phyloP scores from a whole-genome alignment of 2,113 vertebrate species.

The Nothobranchius kuhntae region DNA sequence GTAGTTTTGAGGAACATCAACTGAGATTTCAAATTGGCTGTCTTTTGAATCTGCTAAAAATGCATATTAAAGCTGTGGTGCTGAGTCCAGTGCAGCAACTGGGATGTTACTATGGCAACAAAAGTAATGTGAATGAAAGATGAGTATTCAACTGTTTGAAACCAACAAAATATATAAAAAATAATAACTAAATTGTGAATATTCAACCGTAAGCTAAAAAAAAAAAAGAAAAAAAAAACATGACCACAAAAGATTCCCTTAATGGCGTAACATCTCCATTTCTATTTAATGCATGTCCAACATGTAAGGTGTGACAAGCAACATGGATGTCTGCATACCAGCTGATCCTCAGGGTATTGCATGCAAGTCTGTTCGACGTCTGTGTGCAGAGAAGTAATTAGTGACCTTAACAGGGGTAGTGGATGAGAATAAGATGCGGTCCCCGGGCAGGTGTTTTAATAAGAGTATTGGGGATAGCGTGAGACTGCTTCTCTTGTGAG shows the following conservation, averaged over 20 bases:
- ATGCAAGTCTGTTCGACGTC: constrained; percentile 40
- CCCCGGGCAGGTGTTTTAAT: constrained; percentile 69
- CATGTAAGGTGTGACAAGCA: constrained; percentile 27
- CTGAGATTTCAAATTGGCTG: constrained; percentile 15
- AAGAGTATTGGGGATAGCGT: constrained; percentile 71
- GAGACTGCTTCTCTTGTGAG: constrained; percentile 55
- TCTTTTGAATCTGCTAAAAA: constrained; percentile 29
- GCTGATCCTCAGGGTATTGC: constrained; percentile 35
- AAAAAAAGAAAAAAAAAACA: neutral
- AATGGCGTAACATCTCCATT: too few relatives aligned
- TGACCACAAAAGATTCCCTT: too few relatives aligned
- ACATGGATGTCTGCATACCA: constrained; percentile 7
- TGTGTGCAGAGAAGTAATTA: constrained; percentile 63
- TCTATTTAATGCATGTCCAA: neutral
- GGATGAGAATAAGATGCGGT: constrained; percentile 54
- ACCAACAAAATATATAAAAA: constrained; percentile 6
- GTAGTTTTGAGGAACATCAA: neutral
- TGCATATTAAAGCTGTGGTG: constrained; percentile 11
- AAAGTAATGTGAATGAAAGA: constrained; percentile 28
- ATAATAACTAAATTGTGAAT: neutral
- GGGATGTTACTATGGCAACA: constrained; percentile 61
- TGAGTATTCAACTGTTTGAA: constrained; percentile 21
- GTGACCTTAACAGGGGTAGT: constrained; percentile 49
- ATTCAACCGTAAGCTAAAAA: constrained; percentile 4
- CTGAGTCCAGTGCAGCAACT: constrained; percentile 19